phyloP scores from a whole-genome alignment of 2,888 invertebrate genomes.

The Melipona beecheii region DNA sequence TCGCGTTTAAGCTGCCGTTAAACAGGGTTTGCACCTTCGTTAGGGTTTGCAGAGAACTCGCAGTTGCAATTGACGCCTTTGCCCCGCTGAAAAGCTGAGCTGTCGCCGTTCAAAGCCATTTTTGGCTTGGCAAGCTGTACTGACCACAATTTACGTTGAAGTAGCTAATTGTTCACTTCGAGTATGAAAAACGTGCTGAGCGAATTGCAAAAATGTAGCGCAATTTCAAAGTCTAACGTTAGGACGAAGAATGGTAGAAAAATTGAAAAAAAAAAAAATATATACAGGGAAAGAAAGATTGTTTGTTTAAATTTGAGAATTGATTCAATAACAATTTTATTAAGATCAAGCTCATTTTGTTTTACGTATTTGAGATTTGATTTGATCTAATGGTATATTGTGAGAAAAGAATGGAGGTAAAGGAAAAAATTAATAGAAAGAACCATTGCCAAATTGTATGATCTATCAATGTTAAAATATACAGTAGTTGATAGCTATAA shows the following conservation, averaged over 20 bases:
- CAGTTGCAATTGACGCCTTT: slow-evolving; percentile 35
- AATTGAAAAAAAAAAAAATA: not conserved
- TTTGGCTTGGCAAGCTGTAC: slow-evolving; percentile 9
- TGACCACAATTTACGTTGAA: slow-evolving; percentile 14
- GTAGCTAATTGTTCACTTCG: not conserved
- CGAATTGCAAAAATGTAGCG: not conserved
- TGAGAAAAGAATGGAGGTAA: too few species aligned
- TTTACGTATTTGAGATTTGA: too few species aligned
- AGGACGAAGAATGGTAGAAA: not conserved
- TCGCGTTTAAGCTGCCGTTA: slow-evolving; percentile 51
- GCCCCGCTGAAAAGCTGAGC: not conserved
- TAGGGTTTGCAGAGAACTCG: slow-evolving; percentile 33
- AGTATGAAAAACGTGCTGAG: not conserved
- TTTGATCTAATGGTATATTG: too few species aligned
- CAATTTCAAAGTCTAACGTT: not conserved
- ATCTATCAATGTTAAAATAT: too few species aligned
- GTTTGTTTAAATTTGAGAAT: not conserved
- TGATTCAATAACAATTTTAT: too few species aligned
- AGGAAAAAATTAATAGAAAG: too few species aligned
- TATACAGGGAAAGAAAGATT: not conserved
- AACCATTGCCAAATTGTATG: too few species aligned
- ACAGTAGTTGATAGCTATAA: too few species aligned
- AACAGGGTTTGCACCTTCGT: slow-evolving; percentile 49
- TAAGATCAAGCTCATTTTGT: too few species aligned
- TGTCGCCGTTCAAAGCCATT: not conserved